phyloP scores from a whole-genome alignment of 2,113 vertebrate species.

The Phainopepla nitens region DNA sequence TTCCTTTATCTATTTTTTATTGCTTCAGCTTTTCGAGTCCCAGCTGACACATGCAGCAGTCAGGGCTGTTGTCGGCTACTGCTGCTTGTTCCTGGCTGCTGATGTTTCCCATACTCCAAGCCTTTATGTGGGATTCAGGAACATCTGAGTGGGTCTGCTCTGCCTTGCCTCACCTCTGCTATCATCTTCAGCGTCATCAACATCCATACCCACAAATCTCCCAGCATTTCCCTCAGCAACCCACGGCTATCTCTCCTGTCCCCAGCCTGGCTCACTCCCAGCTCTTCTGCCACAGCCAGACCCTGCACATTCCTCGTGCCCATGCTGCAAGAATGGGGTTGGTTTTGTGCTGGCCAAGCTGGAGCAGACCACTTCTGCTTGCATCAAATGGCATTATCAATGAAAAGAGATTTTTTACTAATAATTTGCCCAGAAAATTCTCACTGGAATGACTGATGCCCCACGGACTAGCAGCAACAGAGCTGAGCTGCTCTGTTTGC shows the following conservation, averaged over 20 bases:
- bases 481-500: no score
- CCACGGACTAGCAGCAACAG: neutral
- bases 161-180: neutral
- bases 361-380: neutral
- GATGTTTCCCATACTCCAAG: fast-evolving
- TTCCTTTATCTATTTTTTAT: neutral
- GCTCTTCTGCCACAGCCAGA: neutral
- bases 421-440: neutral
- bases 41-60: fast-evolving
- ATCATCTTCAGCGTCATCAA: neutral
- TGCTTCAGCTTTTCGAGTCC: neutral
- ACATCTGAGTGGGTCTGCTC: neutral
- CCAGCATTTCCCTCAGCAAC: neutral
- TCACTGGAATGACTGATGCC: neutral
- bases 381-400: neutral
- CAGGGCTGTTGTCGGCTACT: neutral
- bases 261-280: neutral
- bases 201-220: neutral
- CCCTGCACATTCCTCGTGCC: neutral
- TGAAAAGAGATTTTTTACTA: neutral
- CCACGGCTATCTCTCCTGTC: neutral
- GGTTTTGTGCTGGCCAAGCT: neutral
- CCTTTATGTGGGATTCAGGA: neutral
- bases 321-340: neutral
- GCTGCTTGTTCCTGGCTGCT: neutral